phyloP scores from a whole-genome alignment of 2,797 vertebrate genomes.

The Aythya fuligula region DNA sequence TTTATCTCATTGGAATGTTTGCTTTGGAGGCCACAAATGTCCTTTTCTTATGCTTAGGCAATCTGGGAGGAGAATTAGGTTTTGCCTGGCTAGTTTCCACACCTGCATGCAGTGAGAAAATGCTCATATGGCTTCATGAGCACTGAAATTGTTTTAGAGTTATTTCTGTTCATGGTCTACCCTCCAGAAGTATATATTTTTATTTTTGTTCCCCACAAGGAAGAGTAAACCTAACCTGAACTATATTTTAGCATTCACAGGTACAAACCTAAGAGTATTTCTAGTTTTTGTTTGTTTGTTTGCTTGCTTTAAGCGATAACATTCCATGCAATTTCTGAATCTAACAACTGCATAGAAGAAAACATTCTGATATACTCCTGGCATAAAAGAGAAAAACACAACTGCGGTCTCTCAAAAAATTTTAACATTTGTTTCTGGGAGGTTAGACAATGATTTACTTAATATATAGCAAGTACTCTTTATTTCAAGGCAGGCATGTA shows the following conservation, averaged over 20 bases:
- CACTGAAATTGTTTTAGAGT: not conserved
- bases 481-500: not conserved
- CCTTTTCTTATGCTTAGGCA: not conserved
- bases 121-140: not conserved
- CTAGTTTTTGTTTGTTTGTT: not conserved
- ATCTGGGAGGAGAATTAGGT: not conserved
- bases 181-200: not conserved
- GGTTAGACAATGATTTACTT: not conserved
- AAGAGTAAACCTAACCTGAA: not conserved
- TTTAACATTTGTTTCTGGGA: not conserved
- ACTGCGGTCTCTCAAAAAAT: not conserved
- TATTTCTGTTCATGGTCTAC: not conserved
- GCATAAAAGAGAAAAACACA: not conserved
- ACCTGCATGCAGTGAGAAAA: not conserved
- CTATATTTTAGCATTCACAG: not conserved
- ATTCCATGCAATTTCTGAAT: not conserved
- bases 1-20: slow-evolving; percentile 1
- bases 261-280: not conserved
- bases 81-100: not conserved
- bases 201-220: not conserved
- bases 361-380: not conserved
- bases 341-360: not conserved
- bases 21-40: not conserved
- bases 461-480: not conserved
- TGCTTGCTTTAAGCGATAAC: not conserved